phyloP scores from a whole-genome alignment of 37 sponge, comb jelly and placozoan genomes.

The Cliona cf. orientalis region DNA sequence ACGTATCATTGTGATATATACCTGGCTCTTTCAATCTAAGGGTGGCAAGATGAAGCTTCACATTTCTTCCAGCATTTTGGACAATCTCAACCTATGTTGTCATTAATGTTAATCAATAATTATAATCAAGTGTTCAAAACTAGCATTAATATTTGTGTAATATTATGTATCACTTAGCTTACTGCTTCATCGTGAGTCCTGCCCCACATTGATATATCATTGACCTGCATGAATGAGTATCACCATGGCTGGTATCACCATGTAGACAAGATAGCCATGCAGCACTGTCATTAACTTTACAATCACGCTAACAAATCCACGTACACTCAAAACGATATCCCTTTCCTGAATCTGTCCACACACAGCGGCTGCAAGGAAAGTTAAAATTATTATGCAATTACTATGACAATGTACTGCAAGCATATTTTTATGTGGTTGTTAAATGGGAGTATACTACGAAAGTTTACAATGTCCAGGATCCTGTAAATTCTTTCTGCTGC shows the following conservation, averaged over 20 bases:
- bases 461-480: too few relatives aligned
- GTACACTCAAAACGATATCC: slow-evolving; percentile 26
- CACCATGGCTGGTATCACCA: not conserved
- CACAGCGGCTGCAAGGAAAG: not conserved
- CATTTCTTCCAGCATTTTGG: not conserved
- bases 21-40: slow-evolving; percentile 1
- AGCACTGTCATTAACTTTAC: too few relatives aligned
- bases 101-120: not conserved
- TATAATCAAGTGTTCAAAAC: not conserved
- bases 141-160: not conserved
- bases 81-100: slow-evolving; percentile 15
- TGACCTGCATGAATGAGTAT: slow-evolving; percentile 23
- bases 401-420: too few relatives aligned
- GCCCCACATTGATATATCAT: slow-evolving; percentile 36
- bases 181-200: slow-evolving; percentile 56
- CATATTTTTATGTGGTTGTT: too few relatives aligned
- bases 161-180: too few relatives aligned
- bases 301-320: too few relatives aligned
- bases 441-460: too few relatives aligned
- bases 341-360: slow-evolving; percentile 2
- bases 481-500: too few relatives aligned
- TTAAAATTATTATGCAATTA: too few relatives aligned
- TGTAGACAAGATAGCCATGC: too few relatives aligned
- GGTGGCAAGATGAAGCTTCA: slow-evolving; percentile 13
- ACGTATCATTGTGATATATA: too few relatives aligned